phyloP scores from a whole-genome alignment of 2,888 invertebrate genomes.

The Drosophila differens region DNA sequence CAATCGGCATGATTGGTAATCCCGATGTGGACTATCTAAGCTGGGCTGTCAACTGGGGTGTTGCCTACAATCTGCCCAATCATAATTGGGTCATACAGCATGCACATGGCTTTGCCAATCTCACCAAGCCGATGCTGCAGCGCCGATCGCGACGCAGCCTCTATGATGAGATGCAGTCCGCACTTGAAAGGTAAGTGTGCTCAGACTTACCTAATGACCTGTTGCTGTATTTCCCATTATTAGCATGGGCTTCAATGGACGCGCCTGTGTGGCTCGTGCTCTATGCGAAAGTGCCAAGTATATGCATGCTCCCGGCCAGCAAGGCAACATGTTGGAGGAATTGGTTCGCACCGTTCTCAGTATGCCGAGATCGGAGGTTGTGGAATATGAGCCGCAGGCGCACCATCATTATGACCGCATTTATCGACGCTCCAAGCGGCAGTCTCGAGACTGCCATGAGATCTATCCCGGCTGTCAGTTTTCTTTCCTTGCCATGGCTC shows the following conservation, averaged over 20 bases:
- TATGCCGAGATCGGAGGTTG: conserved; percentile 61
- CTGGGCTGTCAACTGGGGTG: conserved; percentile 90
- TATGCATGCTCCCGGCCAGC: conserved; percentile 86
- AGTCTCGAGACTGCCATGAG: conserved; percentile 86
- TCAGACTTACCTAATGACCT: background rate
- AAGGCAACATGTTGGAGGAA: conserved; percentile 89
- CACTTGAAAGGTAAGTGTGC: conserved; percentile 89
- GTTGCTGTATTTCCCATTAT: background rate
- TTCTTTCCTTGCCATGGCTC: conserved; percentile 90
- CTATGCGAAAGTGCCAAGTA: conserved; percentile 90
- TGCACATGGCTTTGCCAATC: conserved; percentile 76
- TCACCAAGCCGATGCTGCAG: conserved; percentile 68
- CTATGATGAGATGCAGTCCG: conserved; percentile 89
- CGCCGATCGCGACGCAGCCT: conserved; percentile 89
- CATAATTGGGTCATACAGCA: conserved; percentile 86
- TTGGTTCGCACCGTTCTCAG: conserved; percentile 89
- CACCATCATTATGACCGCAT: conserved; percentile 89
- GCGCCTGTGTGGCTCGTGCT: conserved; percentile 88
- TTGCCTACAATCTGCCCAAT: conserved; percentile 88
- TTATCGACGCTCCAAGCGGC: conserved; percentile 86
- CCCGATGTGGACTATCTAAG: conserved; percentile 87
- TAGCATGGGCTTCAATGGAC: conserved; percentile 92
- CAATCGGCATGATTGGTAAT: conserved; percentile 87
- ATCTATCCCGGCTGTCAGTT: conserved; percentile 88
- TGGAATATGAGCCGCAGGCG: conserved; percentile 85